phyloP scores from a whole-genome alignment of 2,113 vertebrate genomes.

The Malurus elegans region DNA sequence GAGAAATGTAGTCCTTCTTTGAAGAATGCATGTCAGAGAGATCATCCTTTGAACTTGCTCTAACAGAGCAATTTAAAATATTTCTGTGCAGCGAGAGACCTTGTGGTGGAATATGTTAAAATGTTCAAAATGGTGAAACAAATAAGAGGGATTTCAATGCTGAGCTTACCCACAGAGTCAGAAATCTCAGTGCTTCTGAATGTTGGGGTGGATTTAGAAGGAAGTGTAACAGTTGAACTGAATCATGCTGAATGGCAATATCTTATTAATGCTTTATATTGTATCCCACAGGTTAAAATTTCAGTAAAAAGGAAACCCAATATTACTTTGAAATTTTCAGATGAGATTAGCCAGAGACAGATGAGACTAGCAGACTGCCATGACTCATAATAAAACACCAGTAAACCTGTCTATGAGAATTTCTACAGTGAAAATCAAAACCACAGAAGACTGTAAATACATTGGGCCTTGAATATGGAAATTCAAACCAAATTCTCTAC shows the following conservation, averaged over 20 bases:
- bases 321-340: not conserved
- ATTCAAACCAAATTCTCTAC: not conserved
- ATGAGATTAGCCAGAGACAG: not conserved
- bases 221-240: not conserved
- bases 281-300: not conserved
- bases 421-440: not conserved
- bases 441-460: not conserved
- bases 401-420: not conserved
- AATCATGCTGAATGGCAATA: not conserved
- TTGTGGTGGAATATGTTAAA: not conserved
- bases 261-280: not conserved
- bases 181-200: not conserved
- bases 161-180: not conserved
- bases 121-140: not conserved
- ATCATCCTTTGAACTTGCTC: conserved; percentile 18
- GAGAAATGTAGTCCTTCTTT: conserved; percentile 5
- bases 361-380: not conserved
- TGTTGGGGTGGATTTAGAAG: not conserved
- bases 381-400: not conserved
- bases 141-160: not conserved
- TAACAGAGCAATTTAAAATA: conserved; percentile 24
- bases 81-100: not conserved
- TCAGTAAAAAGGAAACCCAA: not conserved
- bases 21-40: conserved; percentile 26
- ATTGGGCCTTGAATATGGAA: not conserved